Evolutionary conservation across 1,140 invertebrate species (phyloP), one percentile per base, ranked within the genome.

Genomic region (Delia radicum): DNA sequence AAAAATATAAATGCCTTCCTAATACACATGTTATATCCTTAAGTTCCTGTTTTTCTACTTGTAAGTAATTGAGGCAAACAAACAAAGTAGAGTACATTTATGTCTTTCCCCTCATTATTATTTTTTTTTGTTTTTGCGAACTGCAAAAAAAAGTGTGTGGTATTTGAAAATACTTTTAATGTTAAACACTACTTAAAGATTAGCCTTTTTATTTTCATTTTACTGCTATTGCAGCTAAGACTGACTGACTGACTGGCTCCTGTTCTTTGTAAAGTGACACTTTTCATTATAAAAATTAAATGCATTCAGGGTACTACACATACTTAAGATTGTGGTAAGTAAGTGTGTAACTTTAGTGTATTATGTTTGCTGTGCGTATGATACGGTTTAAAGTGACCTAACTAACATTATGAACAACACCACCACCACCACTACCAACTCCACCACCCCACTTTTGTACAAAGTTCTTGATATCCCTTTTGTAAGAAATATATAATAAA

Each of bases 191-290:
- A 55, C 48, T 55, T 55, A 55, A 55, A 55, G 48, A 55, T 55
- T 55, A 55, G 48, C 48, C 48, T 55, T 55, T 55, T 33, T 33
- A 6, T 33, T 55, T 55, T 55, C 46, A 55, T 6, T 55, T 55
- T 8, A 18, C 46, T 55, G 8, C 15, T 55, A 7, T 18, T 55
- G n/a, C n/a, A n/a, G n/a, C n/a, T n/a, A n/a, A n/a, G n/a, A n/a
- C n/a, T n/a, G n/a, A n/a, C n/a, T n/a, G n/a, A n/a, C n/a, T n/a
- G n/a, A n/a, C n/a, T n/a, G n/a, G 48, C 48, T 21, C n/a, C 21
- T 55, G 48, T 24, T 55, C 48, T 55, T 55, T 55, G 48, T 55
- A 55, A 55, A 55, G 48, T 55, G 48, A 55, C 48, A 55, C 48
- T 55, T 55, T 55, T 55, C 48, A 55, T 55, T 55, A 55, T 21